Conservation (phyloP, 2,797 vertebrate genomes). For the Scyliorhinus canicula region DNA sequence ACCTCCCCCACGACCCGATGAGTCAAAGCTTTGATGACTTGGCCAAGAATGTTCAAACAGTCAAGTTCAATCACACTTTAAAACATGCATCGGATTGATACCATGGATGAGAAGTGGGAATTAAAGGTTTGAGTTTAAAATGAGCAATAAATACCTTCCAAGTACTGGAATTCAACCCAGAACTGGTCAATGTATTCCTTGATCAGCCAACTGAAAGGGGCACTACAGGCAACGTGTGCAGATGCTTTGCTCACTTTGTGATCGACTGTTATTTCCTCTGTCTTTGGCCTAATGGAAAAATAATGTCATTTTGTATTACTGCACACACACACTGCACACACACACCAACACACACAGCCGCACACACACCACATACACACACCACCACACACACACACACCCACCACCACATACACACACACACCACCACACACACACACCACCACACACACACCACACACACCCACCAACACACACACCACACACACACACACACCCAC, state of each 20-base stretch:
- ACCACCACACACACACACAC: too few species aligned
- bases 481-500: too few species aligned
- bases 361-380: too few species aligned
- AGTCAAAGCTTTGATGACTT: neutral
- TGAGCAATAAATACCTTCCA: conserved; percentile 52
- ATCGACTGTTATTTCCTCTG: conserved; percentile 58
- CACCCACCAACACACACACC: too few species aligned
- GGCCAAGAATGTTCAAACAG: neutral
- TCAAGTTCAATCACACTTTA: neutral
- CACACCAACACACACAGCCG: too few species aligned
- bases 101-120: neutral
- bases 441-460: too few species aligned
- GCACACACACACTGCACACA: neutral
- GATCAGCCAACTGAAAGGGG: conserved; percentile 64
- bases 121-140: neutral
- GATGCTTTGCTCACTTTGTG: conserved; percentile 50
- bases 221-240: conserved; percentile 45
- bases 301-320: neutral
- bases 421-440: too few species aligned
- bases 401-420: too few species aligned
- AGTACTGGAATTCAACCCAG: conserved; percentile 63
- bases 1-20: too few species aligned
- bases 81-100: neutral
- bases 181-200: conserved; percentile 52
- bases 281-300: conserved; percentile 45